Percentiles rank a stretch among this genome's conserved stretches.
Conservation (phyloP, 1,140 invertebrate genomes). For the Drosophila baimaii region DNA sequence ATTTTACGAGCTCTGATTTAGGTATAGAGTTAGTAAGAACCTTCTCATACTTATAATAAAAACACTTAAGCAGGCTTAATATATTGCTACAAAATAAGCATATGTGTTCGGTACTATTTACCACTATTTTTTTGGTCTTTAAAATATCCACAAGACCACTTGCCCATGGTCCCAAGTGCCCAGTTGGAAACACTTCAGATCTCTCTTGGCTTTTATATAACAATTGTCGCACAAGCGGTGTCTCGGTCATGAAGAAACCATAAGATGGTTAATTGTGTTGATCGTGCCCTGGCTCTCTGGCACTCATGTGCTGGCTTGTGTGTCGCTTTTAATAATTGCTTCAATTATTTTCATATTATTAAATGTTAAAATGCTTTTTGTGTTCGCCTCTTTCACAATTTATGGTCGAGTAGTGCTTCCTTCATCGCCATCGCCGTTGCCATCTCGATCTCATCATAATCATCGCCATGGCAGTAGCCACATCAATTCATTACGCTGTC, state of each 20-base stretch:
- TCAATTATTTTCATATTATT: slow-evolving; percentile 83
- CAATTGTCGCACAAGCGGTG: slow-evolving; percentile 38
- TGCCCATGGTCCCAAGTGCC: not conserved
- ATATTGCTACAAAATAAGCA: too few species aligned
- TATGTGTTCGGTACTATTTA: too few species aligned
- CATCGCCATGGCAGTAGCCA: slow-evolving; percentile 47
- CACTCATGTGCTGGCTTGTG: slow-evolving; percentile 13
- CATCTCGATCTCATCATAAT: slow-evolving; percentile 43
- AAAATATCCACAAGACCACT: not conserved
- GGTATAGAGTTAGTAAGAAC: too few species aligned
- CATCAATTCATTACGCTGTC: slow-evolving; percentile 71
- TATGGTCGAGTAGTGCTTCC: slow-evolving; percentile 13
- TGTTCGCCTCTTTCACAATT: slow-evolving; percentile 62
- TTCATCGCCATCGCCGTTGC: not conserved
- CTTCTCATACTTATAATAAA: too few species aligned
- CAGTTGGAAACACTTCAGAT: slow-evolving; percentile 7
- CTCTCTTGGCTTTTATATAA: slow-evolving; percentile 42
- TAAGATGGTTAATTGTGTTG: slow-evolving; percentile 67
- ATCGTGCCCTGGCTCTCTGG: slow-evolving; percentile 42
- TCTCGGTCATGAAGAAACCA: slow-evolving; percentile 55
- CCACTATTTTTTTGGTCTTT: too few species aligned
- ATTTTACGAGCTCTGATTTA: too few species aligned
- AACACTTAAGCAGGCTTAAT: too few species aligned
- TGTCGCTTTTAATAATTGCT: slow-evolving; percentile 65
- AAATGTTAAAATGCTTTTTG: slow-evolving; percentile 80